These are phyloP conservation scores for Ephialtes manifestator DNA, from an alignment of 2,888 invertebrate genomes.

Conservation along the genomic window DNA sequence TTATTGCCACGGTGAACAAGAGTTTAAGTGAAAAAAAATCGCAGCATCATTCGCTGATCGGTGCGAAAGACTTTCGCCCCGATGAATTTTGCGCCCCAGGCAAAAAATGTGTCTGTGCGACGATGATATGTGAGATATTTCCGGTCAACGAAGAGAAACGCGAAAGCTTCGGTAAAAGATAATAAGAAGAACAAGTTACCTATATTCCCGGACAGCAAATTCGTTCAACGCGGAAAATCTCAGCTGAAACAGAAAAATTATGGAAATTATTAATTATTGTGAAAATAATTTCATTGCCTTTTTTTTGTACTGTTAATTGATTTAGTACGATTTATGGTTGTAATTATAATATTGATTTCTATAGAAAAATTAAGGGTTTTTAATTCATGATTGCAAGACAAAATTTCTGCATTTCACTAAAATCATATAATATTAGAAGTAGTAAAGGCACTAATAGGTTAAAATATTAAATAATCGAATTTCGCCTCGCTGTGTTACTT, in stretches of 20 bases:
- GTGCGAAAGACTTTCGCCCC: constrained; percentile 44
- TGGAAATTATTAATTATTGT: background rate
- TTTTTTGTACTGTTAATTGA: too few species aligned
- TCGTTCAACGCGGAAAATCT: background rate
- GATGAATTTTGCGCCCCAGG: constrained; percentile 27
- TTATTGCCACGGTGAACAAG: background rate
- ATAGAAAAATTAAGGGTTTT: too few species aligned
- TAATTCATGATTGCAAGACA: too few species aligned
- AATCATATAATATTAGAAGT: too few species aligned
- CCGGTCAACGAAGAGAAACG: constrained; percentile 26
- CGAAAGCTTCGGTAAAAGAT: background rate
- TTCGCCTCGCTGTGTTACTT: too few species aligned
- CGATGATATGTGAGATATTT: constrained; percentile 47
- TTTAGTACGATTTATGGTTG: too few species aligned
- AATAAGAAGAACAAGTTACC: constrained; percentile 11
- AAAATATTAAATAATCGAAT: too few species aligned
- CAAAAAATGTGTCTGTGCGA: background rate
- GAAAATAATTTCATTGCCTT: background rate
- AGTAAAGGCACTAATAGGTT: too few species aligned
- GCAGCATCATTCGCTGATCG: constrained; percentile 2
- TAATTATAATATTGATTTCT: too few species aligned
- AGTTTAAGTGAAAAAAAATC: constrained; percentile 21
- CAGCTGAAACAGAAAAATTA: constrained; percentile 1
- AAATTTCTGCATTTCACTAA: background rate
- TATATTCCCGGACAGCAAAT: background rate